These are phyloP conservation scores for Arctopsyche grandis DNA, from an alignment of 1,140 invertebrate genomes.

Conservation along the genomic window DNA sequence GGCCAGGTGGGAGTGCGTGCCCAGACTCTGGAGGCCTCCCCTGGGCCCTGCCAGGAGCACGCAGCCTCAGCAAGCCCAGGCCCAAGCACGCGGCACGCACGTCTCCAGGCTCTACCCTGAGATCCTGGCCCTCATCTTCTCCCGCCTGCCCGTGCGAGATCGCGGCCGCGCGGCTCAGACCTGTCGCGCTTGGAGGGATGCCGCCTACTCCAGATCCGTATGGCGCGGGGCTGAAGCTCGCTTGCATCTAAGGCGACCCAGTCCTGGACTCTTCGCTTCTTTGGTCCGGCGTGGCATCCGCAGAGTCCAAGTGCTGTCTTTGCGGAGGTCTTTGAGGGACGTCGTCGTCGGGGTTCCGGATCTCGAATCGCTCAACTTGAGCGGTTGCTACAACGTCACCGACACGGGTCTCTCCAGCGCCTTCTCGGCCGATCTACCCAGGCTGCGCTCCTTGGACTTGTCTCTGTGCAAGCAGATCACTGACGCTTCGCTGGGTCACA, in stretches of 20 bases:
- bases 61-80: constrained; percentile 60
- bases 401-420: constrained; percentile 83
- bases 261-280: constrained; percentile 85
- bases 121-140: constrained; percentile 90
- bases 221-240: constrained; percentile 94
- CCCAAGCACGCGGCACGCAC: constrained; percentile 72
- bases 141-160: constrained; percentile 87
- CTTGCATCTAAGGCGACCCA: constrained; percentile 85
- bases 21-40: constrained; percentile 58
- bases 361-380: constrained; percentile 87
- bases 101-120: constrained; percentile 92
- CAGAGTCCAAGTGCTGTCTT: constrained; percentile 87
- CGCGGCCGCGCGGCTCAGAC: constrained; percentile 91
- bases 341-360: constrained; percentile 87
- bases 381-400: constrained; percentile 93
- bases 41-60: constrained; percentile 65
- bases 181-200: constrained; percentile 89
- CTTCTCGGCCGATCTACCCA: constrained; percentile 77
- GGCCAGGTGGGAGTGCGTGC: constrained; percentile 62
- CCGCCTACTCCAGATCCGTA: constrained; percentile 89
- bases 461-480: constrained; percentile 95
- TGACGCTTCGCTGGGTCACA: constrained; percentile 83
- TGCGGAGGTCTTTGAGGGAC: constrained; percentile 85
- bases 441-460: constrained; percentile 83
- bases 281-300: constrained; percentile 88